Base-by-base conservation (phyloP, 2,113 vertebrate species). In the Alaudala cheleensis region DNA sequence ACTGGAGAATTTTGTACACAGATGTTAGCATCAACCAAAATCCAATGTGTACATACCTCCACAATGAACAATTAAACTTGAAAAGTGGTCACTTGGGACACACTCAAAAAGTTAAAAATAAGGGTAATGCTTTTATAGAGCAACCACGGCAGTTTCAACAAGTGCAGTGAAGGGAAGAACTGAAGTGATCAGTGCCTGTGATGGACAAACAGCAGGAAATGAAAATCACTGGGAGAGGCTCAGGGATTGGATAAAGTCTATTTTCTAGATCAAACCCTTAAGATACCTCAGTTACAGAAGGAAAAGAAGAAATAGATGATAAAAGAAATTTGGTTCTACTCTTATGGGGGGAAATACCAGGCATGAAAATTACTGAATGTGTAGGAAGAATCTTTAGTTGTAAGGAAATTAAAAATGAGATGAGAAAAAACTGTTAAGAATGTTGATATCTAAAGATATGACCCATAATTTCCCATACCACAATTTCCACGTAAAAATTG, bases 1-100 rank as follows among this genome's bases (percentile, higher is more conserved):
- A 29, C 13, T 42, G 12, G 12, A 60, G 16, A 45, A 6, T 9
- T 39, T 77, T 92, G 20, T 33, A n/a, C 15, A 15, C 6, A 67
- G 56, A 16, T 3, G 44, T 51, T 5, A 26, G 9, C 15, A 60
- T 5, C 21, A 85, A 64, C 7, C 17, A 83, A 56, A 26, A 76
- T 58, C 42, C 22, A 4, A 47, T 0, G 1, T 18, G 11, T 20
- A 34, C 5, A 5, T 42, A 15, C 56, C 3, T 67, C 40, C 49
- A 83, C 40, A 91, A 83, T 3, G 7, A 86, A 9, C 11, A 72
- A 44, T 44, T 58, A 39, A 51, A 7, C 7, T 26, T 77, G 19
- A 7, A 29, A 86, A 72, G 40, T 9, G 4, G 6, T 50, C 47
- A n/a, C 2, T 34, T 1, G 1, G 15, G 13, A 69, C 11, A 34